Conservation (phyloP, 1,140 invertebrate genomes). For the Ostrea edulis region DNA sequence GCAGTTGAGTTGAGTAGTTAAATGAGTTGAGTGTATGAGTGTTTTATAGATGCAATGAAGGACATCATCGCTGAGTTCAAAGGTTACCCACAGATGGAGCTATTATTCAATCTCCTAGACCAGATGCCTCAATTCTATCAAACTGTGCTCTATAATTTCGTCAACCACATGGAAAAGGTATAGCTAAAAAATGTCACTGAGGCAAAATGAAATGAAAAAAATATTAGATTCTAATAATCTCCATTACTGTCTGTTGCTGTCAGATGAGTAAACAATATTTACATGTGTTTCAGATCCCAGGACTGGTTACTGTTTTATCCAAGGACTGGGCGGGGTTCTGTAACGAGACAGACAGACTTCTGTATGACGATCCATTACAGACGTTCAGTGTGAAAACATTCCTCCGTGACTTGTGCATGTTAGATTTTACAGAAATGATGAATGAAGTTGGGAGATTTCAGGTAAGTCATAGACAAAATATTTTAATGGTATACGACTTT, state of each 20-base stretch:
- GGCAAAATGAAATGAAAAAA: not conserved
- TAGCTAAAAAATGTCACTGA: not conserved
- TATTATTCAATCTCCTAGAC: conserved; percentile 47
- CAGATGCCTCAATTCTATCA: conserved; percentile 56
- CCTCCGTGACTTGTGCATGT: conserved; percentile 51
- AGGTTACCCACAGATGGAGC: conserved; percentile 55
- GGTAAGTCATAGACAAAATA: conserved; percentile 16
- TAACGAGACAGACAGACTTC: conserved; percentile 37
- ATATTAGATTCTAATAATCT: not conserved
- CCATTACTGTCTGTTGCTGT: not conserved
- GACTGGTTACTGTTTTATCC: not conserved
- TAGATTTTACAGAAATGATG: conserved; percentile 58
- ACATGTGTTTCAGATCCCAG: conserved; percentile 11
- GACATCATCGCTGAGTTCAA: conserved; percentile 38
- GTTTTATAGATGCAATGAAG: conserved; percentile 3
- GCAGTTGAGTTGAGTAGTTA: not conserved
- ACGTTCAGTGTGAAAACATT: conserved; percentile 54
- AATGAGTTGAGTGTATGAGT: not conserved
- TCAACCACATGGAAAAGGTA: conserved; percentile 56
- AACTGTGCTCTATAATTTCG: conserved; percentile 53
- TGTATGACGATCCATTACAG: conserved; percentile 51
- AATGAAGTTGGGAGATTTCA: conserved; percentile 55
- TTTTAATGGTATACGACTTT: too few relatives aligned
- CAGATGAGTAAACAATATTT: too few relatives aligned
- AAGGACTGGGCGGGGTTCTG: conserved; percentile 49